Evolutionary conservation across 2,888 invertebrate genomes (phyloP).

Genomic region (Strigamia crassipes): DNA sequence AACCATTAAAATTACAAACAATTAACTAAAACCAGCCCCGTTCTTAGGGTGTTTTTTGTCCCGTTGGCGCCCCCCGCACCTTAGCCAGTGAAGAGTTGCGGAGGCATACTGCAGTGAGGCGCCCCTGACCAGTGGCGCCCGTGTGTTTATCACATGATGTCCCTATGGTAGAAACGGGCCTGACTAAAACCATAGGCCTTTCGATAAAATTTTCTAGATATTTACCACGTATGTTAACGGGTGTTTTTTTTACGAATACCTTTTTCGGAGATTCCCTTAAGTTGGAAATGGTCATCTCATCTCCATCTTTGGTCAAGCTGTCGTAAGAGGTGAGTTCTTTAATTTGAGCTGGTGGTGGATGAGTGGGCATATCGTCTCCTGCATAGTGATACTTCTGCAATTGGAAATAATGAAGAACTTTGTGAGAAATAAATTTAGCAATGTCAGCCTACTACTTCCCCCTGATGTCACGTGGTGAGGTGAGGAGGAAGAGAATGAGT

Average conservation of each 20-base stretch:
- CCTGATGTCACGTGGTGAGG: not conserved
- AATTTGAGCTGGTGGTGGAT: constrained; percentile 63
- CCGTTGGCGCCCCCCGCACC: no score
- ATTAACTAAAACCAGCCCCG: no score
- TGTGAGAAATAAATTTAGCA: not conserved
- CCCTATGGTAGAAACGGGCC: no score
- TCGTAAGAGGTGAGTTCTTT: constrained; percentile 58
- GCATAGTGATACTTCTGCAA: constrained; percentile 47
- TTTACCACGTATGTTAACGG: no score
- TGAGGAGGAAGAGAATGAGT: not conserved
- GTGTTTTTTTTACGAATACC: constrained; percentile 19
- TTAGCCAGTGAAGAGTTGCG: no score
- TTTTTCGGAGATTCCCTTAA: constrained; percentile 50
- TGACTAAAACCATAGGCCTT: no score
- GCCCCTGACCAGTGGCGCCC: no score
- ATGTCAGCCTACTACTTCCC: not conserved
- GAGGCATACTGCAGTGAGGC: no score
- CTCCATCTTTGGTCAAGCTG: constrained; percentile 53
- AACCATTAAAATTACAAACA: no score
- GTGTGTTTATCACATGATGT: no score
- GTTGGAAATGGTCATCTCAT: constrained; percentile 47
- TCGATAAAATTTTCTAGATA: no score
- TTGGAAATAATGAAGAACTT: not conserved
- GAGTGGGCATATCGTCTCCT: constrained; percentile 55
- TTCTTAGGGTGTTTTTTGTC: no score